Evolutionary conservation across 2,888 invertebrate genomes (phyloP), one percentile per base, ranked within the genome.

Genomic region (Brenthis daphne): DNA sequence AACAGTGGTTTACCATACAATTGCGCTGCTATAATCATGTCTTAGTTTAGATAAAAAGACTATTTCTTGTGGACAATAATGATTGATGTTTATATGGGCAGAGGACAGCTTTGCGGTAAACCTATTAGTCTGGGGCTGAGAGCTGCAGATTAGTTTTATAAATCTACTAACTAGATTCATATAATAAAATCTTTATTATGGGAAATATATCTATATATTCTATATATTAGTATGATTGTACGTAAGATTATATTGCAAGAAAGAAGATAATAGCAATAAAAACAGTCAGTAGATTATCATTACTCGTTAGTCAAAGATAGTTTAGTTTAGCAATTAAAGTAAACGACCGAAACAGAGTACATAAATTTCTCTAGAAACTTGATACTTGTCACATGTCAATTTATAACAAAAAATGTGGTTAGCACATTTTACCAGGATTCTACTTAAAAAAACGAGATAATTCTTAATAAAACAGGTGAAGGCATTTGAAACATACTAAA

Each of bases 21-120:
- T 63, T 63, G 63, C 51, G 51, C 29, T 63, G 51, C 53, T 37
- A 55, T 54, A 66, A 60, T 60, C 68, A 68, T 64, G 65, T 57
- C 58, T 73, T 64, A 67, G 70, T 73, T 70, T 70, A 66, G 64
- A 68, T 61, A 73, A 73, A 72, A 70, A 68, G 33, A 3, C 48
- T 54, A 20, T 56, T 68, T 72, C 68, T 72, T 72, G 58, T 29
- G 58, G 48, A 57, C 58, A 61, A 67, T 57, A 64, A 68, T 73
- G 72, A 73, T 73, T 73, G 72, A 73, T 73, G 72, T 51, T 51
- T 53, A 37, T 53, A 53, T 63, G 51, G 61, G 29, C 3, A 53
- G 33, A 37, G 24, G 60, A 48, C 58, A 48, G 48, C 48, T 60
- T 48, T 50, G 53, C 20, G 11, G 48, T 60, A n/a, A n/a, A 48